Evolutionary conservation across 2,113 vertebrate genomes (phyloP), one percentile per base, ranked within the genome.

Genomic region (Ahaetulla prasina): DNA sequence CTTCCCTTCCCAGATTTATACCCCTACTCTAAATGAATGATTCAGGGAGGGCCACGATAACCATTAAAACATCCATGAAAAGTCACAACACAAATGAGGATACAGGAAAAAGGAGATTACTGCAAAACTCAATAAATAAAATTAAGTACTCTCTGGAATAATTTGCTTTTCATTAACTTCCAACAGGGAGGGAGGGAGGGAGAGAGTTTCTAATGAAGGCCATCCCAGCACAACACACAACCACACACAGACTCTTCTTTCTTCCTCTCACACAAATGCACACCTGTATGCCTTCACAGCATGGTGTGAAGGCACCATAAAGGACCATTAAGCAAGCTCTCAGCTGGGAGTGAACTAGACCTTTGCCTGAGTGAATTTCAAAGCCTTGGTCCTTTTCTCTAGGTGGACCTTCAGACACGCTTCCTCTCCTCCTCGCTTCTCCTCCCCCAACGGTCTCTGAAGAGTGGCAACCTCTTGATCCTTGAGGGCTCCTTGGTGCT

Each of bases 381-480:
- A 11, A 25, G 52, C 53, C 8, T 27, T 1, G 16, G 27, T n/a
- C 30, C 49, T 87, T 52, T 52, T 27, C 88, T 89, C 54, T 43
- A 45, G 88, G 2, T 89, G 18, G 60, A 74, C 54, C 11, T 49
- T n/a, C 27, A 35, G 30, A 90, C 14, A 16, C 6, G 14, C 11
- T 45, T 54, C 27, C 55, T 14, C 57, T 8, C 35, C 52, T 30
- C 27, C 87, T 52, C 2, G 10, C 35, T n/a, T 4, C n/a, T 9
- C n/a, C 14, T 30, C 39, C 25, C 16, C 93, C 45, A 39, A 95
- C 93, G 90, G 90, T 87, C 95, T 90, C 94, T 91, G 55, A 85
- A 89, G 93, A 93, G 91, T 93, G 94, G 93, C 93, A 68, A 8
- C 53, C 47, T 7, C 3, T 89, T 93, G 90, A 63, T 80, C 94